Evolutionary conservation across 2,888 invertebrate species (phyloP).

Genomic region (Troides helena): DNA sequence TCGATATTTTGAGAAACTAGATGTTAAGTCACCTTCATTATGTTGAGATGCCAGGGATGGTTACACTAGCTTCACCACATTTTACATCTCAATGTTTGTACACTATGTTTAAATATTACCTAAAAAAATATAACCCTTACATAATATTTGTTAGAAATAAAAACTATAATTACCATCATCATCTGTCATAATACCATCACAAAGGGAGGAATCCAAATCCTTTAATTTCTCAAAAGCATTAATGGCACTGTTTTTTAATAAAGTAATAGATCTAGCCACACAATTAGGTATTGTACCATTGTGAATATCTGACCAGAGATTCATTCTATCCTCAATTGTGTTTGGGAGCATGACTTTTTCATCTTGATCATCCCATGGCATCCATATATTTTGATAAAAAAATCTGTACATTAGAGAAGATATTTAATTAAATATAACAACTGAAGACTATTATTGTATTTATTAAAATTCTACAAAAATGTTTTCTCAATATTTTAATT

Average conservation of each 20-base stretch:
- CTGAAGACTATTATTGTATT: background rate
- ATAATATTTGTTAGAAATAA: background rate
- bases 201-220: constrained; percentile 65
- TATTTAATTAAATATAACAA: background rate
- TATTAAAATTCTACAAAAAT: background rate
- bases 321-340: constrained; percentile 73
- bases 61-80: no score
- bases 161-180: constrained; percentile 60
- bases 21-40: no score
- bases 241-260: constrained; percentile 65
- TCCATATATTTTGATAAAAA: constrained; percentile 83
- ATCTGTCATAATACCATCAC: constrained; percentile 62
- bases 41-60: no score
- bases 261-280: constrained; percentile 55
- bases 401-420: constrained; percentile 61
- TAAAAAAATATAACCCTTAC: background rate
- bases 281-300: constrained; percentile 63
- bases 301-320: constrained; percentile 68
- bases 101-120: no score
- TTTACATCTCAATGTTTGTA: no score
- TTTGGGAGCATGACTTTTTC: constrained; percentile 77
- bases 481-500: no score
- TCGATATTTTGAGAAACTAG: no score
- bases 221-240: constrained; percentile 62
- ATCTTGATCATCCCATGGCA: constrained; percentile 85